Conservation (phyloP, 2,888 invertebrate species). For the Melolontha melolontha region DNA sequence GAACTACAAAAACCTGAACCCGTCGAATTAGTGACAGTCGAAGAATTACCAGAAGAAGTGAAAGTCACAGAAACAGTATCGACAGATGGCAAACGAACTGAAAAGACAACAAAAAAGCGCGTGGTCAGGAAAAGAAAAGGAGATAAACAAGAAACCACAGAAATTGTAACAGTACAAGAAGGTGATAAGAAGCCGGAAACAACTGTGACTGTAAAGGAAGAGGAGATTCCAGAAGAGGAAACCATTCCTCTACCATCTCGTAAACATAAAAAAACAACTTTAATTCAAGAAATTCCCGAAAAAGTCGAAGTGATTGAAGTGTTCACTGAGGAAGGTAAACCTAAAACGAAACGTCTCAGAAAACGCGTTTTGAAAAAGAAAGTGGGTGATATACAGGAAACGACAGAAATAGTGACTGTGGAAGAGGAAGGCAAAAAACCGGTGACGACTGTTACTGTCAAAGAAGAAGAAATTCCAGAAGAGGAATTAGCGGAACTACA, state of each 20-base stretch:
- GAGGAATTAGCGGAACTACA: no score
- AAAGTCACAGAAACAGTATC: slow-evolving; percentile 57
- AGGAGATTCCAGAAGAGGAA: slow-evolving; percentile 54
- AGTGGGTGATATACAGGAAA: slow-evolving; percentile 52
- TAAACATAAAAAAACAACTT: slow-evolving; percentile 42
- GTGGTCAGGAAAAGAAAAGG: slow-evolving; percentile 60
- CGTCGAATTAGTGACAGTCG: slow-evolving; percentile 56
- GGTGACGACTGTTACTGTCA: slow-evolving; percentile 58
- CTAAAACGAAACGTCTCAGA: slow-evolving; percentile 53
- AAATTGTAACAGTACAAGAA: slow-evolving; percentile 57
- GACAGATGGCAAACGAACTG: slow-evolving; percentile 53
- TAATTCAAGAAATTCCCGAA: slow-evolving; percentile 56
- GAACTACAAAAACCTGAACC: slow-evolving; percentile 57
- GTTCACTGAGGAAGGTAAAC: slow-evolving; percentile 48
- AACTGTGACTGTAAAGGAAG: slow-evolving; percentile 54
- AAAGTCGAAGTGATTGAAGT: slow-evolving; percentile 52
- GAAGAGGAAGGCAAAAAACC: slow-evolving; percentile 57
- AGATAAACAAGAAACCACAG: slow-evolving; percentile 59
- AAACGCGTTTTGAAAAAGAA: slow-evolving; percentile 48
- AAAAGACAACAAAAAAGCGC: slow-evolving; percentile 59
- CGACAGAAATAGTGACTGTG: slow-evolving; percentile 59
- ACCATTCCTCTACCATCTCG: slow-evolving; percentile 33
- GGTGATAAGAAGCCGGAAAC: slow-evolving; percentile 55
- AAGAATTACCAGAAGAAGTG: slow-evolving; percentile 47
- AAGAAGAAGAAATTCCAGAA: not conserved